Evolutionary conservation across 1,140 invertebrate genomes (phyloP), one percentile per base, ranked within the genome.

Genomic region (Saxidomus purpurata): DNA sequence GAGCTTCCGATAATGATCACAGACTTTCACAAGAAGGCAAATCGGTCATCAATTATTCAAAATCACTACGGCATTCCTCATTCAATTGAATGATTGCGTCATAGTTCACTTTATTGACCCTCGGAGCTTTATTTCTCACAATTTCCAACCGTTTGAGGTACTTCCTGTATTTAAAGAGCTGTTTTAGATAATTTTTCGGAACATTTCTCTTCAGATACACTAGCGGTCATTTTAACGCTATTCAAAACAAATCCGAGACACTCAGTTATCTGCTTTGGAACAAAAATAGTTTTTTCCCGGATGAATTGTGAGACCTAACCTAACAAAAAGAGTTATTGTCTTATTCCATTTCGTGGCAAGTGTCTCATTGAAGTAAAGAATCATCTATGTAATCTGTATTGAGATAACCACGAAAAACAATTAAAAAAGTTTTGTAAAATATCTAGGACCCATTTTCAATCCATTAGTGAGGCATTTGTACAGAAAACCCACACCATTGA

Each of bases 111-210:
- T 49, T 76, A 90, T 79, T 91, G 90, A 19, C 8, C n/a, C 13
- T 52, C 25, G 19, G 84, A 88, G 67, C 91, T 61, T 43, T 90
- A 87, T 59, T 88, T 55, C 34, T 79, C 19, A 55, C 3, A 19
- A 55, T 83, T 80, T 28, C 90, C 89, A n/a, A 92, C 38, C 79
- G 87, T 90, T 47, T 43, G 49, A 55, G 87, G 76, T 82, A 47
- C n/a, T 49, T 89, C 71, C 49, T 81, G 69, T 19, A 89, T 90
- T 8, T 52, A 15, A 15, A 91, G 49, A 0, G 84, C 81, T 19
- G 92, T 92, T 84, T 92, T 93, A 22, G 52, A 11, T 55, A 55
- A 22, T 4, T 22, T 55, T 55, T 55, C n/a, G 8, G 6, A 4
- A 19, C 52, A 55, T 19, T 55, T 55, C n/a, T 55, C 52, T 4